Conservation (phyloP, 2,888 invertebrate genomes). For the Lacanobia oleracea region DNA sequence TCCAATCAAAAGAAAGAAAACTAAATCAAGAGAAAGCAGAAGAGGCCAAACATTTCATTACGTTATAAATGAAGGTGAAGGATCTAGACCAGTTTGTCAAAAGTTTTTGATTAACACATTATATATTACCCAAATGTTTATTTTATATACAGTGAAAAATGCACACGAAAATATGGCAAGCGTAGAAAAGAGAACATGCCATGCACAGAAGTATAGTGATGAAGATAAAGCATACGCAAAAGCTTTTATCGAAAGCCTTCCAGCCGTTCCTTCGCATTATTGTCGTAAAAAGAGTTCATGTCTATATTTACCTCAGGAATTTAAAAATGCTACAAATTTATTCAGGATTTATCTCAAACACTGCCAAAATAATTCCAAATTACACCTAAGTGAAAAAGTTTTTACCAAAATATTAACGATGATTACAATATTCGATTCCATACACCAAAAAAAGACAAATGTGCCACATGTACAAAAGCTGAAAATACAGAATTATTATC, state of each 20-base stretch:
- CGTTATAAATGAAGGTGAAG: conserved; percentile 12
- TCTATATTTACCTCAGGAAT: conserved; percentile 34
- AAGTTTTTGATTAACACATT: conserved; percentile 9
- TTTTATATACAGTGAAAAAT: conserved; percentile 11
- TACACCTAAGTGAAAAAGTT: conserved; percentile 8
- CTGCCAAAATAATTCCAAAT: conserved; percentile 16
- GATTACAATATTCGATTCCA: conserved; percentile 7
- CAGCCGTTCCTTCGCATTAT: conserved; percentile 24
- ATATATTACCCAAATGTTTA: conserved; percentile 5
- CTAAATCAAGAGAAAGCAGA: conserved; percentile 1
- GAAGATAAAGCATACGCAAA: conserved; percentile 6
- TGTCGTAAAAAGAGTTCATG: conserved; percentile 19
- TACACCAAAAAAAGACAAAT: conserved; percentile 5
- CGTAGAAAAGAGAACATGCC: background rate
- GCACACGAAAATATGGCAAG: conserved; percentile 7
- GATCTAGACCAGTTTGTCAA: conserved; percentile 6
- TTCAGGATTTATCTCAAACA: conserved; percentile 27
- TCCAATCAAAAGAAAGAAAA: conserved; percentile 5
- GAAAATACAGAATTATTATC: conserved; percentile 3
- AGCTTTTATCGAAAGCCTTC: conserved; percentile 6
- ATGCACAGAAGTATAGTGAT: conserved; percentile 7
- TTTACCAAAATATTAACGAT: background rate
- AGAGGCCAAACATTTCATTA: conserved; percentile 2
- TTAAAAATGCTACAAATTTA: conserved; percentile 27
- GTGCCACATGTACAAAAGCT: background rate